phyloP scores from a whole-genome alignment of 2,113 vertebrate species.

The Entelurus aequoreus region DNA sequence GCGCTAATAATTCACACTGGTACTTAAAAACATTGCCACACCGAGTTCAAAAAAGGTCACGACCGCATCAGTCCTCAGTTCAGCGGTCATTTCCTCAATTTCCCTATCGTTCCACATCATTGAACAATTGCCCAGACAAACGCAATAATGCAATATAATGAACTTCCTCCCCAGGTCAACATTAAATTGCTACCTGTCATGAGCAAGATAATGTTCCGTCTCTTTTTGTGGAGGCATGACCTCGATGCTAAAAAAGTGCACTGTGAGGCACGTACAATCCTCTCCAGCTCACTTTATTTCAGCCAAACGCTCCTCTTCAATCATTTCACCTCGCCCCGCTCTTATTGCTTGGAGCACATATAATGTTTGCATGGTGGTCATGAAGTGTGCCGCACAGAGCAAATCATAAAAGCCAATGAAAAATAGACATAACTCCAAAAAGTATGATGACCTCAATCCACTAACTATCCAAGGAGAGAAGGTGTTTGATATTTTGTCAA shows the following conservation, averaged over 20 bases:
- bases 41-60: background rate
- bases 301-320: background rate
- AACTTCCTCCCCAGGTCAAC: background rate
- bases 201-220: background rate
- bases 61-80: background rate
- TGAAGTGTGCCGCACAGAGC: slow-evolving; percentile 1
- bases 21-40: slow-evolving; percentile 3
- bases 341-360: background rate
- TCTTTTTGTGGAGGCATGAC: background rate
- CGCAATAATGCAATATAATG: background rate
- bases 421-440: background rate
- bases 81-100: slow-evolving; percentile 14
- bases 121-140: background rate
- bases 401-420: slow-evolving; percentile 2
- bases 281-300: background rate
- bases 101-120: background rate
- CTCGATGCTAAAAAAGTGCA: background rate
- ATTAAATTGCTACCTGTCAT: background rate
- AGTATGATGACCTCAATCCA: background rate
- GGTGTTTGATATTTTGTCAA: background rate
- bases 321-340: background rate
- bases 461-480: background rate
- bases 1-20: background rate
- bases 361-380: background rate
- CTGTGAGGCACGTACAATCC: background rate